A percentile compares a stretch with the other conserved stretches of the same genome.
These are phyloP conservation scores for Phoxinus dragarum DNA, from an alignment of 2,797 vertebrate genomes.

Conservation along the genomic window DNA sequence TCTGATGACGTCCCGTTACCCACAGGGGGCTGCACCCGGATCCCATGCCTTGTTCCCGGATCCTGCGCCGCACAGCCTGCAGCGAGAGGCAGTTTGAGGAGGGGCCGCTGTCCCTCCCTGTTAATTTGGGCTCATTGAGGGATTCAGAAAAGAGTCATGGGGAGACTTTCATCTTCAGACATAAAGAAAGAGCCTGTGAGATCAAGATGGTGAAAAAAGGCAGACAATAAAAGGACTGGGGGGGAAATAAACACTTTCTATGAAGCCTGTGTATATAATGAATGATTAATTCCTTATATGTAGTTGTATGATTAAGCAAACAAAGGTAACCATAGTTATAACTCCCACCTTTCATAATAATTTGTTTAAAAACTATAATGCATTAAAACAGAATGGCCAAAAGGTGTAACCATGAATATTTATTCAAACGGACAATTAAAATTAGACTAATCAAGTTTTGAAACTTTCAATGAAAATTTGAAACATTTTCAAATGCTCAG, in stretches of 20 bases:
- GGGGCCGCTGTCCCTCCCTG: conserved; percentile 72
- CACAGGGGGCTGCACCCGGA: conserved; percentile 66
- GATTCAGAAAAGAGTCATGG: conserved; percentile 77
- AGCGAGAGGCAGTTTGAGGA: conserved; percentile 59
- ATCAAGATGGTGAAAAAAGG: conserved; percentile 60
- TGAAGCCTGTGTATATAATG: not conserved
- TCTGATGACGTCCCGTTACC: conserved; percentile 59
- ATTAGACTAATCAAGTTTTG: not conserved
- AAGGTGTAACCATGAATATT: not conserved
- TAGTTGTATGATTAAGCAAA: not conserved
- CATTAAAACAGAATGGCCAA: not conserved
- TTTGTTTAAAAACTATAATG: not conserved
- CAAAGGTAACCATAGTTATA: not conserved
- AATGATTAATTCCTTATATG: not conserved
- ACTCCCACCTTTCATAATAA: not conserved
- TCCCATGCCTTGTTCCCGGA: conserved; percentile 64
- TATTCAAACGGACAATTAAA: not conserved
- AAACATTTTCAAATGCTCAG: not conserved
- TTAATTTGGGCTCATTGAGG: conserved; percentile 80
- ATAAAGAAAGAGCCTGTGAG: conserved; percentile 63
- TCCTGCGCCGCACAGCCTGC: conserved; percentile 55
- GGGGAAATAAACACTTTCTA: conserved; percentile 40
- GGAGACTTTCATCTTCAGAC: conserved; percentile 81
- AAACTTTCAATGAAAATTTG: not conserved
- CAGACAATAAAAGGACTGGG: conserved; percentile 56